phyloP scores from a whole-genome alignment of 2,888 invertebrate species.

The Troglohyphantes excavatus region DNA sequence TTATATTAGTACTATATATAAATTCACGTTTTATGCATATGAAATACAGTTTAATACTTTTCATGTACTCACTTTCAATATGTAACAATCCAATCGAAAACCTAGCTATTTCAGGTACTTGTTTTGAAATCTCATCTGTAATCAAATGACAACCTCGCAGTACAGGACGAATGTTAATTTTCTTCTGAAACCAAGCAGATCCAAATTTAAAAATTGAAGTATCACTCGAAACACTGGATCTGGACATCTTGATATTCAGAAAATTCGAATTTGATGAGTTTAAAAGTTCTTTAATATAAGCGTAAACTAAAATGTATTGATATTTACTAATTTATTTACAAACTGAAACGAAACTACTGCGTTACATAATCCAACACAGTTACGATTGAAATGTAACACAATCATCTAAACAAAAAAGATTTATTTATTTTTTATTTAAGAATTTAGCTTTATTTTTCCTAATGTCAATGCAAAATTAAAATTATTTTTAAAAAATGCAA shows the following conservation, averaged over 20 bases:
- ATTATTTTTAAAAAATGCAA: too few species aligned
- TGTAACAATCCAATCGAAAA: constrained; percentile 98
- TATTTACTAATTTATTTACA: constrained; percentile 19
- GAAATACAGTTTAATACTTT: background rate
- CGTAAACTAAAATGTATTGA: background rate
- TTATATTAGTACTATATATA: background rate
- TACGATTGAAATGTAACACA: background rate
- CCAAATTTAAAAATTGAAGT: constrained; percentile 76
- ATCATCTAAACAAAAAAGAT: too few species aligned
- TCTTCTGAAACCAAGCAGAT: constrained; percentile 98
- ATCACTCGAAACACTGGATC: constrained; percentile 64
- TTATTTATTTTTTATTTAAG: too few species aligned
- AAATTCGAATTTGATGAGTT: background rate
- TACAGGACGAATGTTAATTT: constrained; percentile 97
- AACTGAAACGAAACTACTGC: background rate
- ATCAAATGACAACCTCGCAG: constrained; percentile 98
- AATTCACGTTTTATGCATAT: background rate
- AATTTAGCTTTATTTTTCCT: too few species aligned
- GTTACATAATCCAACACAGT: background rate
- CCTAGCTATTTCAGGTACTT: constrained; percentile 94
- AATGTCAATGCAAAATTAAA: too few species aligned
- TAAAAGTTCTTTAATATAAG: background rate
- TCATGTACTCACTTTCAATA: constrained; percentile 95
- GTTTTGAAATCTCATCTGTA: constrained; percentile 96
- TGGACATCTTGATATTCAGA: constrained; percentile 58